A percentile compares a stretch with the other conserved stretches of the same genome.
Conservation (phyloP, 1,140 invertebrate species). For the Brachionus manjavacas region DNA sequence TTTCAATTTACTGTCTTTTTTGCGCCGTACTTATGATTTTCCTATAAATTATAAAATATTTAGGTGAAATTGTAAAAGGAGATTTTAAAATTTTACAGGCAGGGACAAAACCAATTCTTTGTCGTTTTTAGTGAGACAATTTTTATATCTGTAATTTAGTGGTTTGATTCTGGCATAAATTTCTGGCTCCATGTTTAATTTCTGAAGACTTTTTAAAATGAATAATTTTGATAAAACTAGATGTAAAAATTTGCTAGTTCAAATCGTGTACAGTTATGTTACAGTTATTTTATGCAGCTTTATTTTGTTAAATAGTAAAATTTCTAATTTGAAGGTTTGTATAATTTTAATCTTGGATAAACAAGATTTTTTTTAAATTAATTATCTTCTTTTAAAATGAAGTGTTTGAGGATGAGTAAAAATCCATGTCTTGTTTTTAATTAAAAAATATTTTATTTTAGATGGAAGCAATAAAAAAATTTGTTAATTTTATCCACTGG, state of each 20-base stretch:
- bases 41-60: neutral
- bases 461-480: neutral
- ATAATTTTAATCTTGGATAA: neutral
- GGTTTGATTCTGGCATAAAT: slow-evolving; percentile 19
- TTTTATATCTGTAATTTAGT: neutral
- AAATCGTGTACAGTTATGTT: neutral
- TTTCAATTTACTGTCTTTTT: neutral
- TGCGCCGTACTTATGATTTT: neutral
- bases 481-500: neutral
- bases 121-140: slow-evolving; percentile 4
- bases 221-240: slow-evolving; percentile 1
- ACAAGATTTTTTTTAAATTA: neutral
- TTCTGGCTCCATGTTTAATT: slow-evolving; percentile 11
- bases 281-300: neutral
- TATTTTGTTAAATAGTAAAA: neutral
- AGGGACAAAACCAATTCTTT: neutral
- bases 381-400: neutral
- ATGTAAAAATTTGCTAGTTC: neutral
- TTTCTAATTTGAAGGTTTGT: neutral
- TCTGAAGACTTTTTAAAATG: neutral
- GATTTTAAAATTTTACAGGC: neutral
- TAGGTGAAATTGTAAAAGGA: neutral
- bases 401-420: neutral
- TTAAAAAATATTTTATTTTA: neutral
- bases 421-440: neutral